These are phyloP conservation scores for Cephus spinipes DNA, from an alignment of 2,888 invertebrate species.

Conservation along the genomic window DNA sequence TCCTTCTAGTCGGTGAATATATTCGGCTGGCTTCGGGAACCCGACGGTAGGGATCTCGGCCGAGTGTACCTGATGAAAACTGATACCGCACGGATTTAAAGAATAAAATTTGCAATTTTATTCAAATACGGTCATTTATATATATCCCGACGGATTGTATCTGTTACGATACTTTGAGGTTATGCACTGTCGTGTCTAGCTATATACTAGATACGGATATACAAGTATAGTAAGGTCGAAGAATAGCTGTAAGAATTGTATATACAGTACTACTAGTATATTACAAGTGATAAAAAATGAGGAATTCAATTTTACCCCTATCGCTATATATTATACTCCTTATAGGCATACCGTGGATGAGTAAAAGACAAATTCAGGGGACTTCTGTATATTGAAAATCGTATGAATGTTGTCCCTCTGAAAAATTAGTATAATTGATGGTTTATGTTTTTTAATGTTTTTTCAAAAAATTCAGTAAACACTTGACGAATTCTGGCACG, in stretches of 20 bases:
- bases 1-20: slow-evolving; percentile 20
- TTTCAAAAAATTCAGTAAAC: background rate
- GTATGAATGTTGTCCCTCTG: background rate
- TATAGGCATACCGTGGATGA: background rate
- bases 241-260: background rate
- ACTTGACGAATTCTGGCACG: background rate
- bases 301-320: background rate
- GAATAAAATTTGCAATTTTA: slow-evolving; percentile 22
- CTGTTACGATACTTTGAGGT: slow-evolving; percentile 4
- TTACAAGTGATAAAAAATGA: background rate
- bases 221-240: background rate
- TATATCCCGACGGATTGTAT: slow-evolving; percentile 14
- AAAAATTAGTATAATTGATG: background rate
- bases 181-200: background rate
- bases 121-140: slow-evolving; percentile 19
- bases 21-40: background rate
- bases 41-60: slow-evolving; percentile 1
- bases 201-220: background rate
- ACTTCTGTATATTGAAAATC: background rate
- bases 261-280: background rate
- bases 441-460: background rate
- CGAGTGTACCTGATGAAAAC: slow-evolving; percentile 18
- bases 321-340: background rate
- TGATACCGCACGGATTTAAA: slow-evolving; percentile 17
- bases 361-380: background rate